phyloP scores from a whole-genome alignment of 92 coral and sea anemone genomes.

The Phenganax stokvisi region DNA sequence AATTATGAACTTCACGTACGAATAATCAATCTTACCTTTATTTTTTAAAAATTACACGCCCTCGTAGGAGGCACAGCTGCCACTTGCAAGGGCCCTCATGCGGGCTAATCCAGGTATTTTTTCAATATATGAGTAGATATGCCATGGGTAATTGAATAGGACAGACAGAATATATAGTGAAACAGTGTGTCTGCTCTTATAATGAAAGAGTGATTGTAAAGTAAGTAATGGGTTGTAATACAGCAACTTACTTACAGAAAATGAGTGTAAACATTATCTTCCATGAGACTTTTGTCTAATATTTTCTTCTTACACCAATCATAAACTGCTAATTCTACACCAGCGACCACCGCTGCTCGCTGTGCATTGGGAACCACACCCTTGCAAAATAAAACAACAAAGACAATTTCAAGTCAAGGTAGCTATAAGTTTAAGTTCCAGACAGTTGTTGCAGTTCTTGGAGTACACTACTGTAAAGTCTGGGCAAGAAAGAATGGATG shows the following conservation, averaged over 20 bases:
- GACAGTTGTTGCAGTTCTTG: not conserved
- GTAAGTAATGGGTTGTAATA: not conserved
- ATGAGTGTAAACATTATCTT: slow-evolving; percentile 83
- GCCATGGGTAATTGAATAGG: no score
- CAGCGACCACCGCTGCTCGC: slow-evolving; percentile 89
- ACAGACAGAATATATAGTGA: no score
- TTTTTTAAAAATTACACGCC: no score
- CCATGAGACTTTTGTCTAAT: slow-evolving; percentile 66
- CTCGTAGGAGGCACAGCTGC: no score
- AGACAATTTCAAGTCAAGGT: not conserved
- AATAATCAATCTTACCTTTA: no score
- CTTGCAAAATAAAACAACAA: slow-evolving; percentile 37
- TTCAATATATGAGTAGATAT: no score
- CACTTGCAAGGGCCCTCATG: no score
- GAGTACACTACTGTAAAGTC: no score
- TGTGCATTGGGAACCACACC: slow-evolving; percentile 97
- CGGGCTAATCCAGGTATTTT: no score
- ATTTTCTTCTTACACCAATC: slow-evolving; percentile 82
- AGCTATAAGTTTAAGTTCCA: not conserved
- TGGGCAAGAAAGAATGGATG: no score
- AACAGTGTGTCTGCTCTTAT: not conserved
- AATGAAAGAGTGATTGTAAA: not conserved
- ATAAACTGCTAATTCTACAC: slow-evolving; percentile 92
- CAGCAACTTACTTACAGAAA: slow-evolving; percentile 55
- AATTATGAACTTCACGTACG: no score